Evolutionary conservation across 2,888 invertebrate genomes (phyloP).

Genomic region (Sericinus montela): DNA sequence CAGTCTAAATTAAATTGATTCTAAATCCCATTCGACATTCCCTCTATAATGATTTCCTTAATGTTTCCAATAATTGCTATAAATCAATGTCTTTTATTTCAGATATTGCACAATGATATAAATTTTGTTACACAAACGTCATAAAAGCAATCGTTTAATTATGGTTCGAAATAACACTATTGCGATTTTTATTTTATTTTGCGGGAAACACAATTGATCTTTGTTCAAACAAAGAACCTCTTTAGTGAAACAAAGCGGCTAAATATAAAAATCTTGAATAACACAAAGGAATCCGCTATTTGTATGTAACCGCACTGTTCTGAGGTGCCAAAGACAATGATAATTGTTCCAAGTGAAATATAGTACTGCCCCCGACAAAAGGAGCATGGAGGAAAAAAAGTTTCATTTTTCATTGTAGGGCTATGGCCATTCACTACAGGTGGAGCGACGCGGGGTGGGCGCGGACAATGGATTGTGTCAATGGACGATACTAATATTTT

Average conservation of each 20-base stretch:
- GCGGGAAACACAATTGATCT: background rate
- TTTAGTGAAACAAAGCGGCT: slow-evolving; percentile 18
- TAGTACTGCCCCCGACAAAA: slow-evolving; percentile 77
- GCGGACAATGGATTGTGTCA: slow-evolving; percentile 66
- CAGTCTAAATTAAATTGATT: slow-evolving; percentile 69
- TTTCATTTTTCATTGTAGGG: slow-evolving; percentile 69
- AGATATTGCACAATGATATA: background rate
- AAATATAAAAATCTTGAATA: slow-evolving; percentile 31
- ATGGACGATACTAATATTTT: slow-evolving; percentile 65
- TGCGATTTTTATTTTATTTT: background rate
- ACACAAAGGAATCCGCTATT: slow-evolving; percentile 42
- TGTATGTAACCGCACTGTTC: slow-evolving; percentile 52
- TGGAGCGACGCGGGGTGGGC: slow-evolving; percentile 60
- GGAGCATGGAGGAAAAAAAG: slow-evolving; percentile 50
- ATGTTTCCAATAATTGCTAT: slow-evolving; percentile 60
- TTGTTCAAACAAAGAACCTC: slow-evolving; percentile 15
- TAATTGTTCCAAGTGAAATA: slow-evolving; percentile 78
- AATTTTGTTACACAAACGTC: background rate
- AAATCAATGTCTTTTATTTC: slow-evolving; percentile 45
- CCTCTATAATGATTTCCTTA: slow-evolving; percentile 52
- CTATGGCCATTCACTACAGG: slow-evolving; percentile 71
- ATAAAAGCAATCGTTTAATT: background rate
- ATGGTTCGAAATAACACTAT: background rate
- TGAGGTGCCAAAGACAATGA: slow-evolving; percentile 77
- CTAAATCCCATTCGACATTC: slow-evolving; percentile 57